Percentiles rank a stretch among this genome's conserved stretches.
These are phyloP conservation scores for Acrossocheilus wenchowensis DNA, from an alignment of 2,797 vertebrate species.

Conservation along the genomic window DNA sequence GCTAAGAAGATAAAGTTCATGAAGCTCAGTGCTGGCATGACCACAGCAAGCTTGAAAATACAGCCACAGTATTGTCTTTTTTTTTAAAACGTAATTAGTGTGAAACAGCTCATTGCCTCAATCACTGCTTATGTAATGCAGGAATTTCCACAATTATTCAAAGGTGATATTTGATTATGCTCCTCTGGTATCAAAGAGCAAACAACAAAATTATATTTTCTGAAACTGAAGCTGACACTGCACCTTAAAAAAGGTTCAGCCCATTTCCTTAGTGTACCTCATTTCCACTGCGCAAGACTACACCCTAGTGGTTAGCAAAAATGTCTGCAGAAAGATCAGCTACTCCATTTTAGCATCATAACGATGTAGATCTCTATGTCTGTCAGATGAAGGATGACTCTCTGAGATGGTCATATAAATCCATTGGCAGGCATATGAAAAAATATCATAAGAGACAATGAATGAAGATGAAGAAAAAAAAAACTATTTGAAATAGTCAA, in stretches of 20 bases:
- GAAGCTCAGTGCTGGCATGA: conserved; percentile 15
- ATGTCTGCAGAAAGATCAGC: neutral
- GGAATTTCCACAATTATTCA: conserved; percentile 13
- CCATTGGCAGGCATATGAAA: neutral
- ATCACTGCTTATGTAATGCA: neutral
- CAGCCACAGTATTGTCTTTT: neutral
- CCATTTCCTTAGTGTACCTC: neutral
- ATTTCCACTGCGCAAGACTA: conserved; percentile 29
- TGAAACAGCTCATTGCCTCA: neutral
- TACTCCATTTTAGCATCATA: neutral
- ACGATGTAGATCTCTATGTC: neutral
- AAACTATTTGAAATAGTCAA: neutral
- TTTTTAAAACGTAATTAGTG: neutral
- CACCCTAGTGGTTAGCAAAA: conserved; percentile 48
- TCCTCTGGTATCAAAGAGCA: conserved; percentile 33
- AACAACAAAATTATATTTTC: conserved; percentile 28
- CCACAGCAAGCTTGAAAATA: conserved; percentile 31
- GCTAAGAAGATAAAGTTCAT: conserved; percentile 3
- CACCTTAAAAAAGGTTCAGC: conserved; percentile 16
- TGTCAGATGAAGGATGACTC: neutral
- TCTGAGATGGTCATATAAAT: neutral
- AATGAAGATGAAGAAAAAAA: neutral
- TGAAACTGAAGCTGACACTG: conserved; percentile 33
- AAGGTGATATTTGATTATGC: conserved; percentile 34
- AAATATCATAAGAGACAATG: neutral